Evolutionary conservation across 2,797 vertebrate species (phyloP).

Genomic region (Pempheris klunzingeri): DNA sequence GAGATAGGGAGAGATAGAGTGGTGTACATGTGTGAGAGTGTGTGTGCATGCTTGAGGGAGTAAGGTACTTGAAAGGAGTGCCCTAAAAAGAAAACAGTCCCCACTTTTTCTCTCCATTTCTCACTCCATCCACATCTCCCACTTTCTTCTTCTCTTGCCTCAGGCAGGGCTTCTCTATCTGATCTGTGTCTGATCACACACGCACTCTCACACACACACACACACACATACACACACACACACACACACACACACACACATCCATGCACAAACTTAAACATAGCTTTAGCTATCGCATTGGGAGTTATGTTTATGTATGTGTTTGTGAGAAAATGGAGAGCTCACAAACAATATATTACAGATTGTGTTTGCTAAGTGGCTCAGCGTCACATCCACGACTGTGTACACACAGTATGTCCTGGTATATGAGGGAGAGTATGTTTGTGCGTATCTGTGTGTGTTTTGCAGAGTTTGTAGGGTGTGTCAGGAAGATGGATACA

Average conservation of each 20-base stretch:
- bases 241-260: slow-evolving; percentile 21
- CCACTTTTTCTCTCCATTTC: not conserved
- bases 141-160: slow-evolving; percentile 21
- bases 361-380: slow-evolving; percentile 57
- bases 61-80: slow-evolving; percentile 42
- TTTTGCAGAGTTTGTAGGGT: slow-evolving; percentile 30
- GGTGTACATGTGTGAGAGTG: slow-evolving; percentile 9
- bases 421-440: slow-evolving; percentile 5
- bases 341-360: slow-evolving; percentile 49
- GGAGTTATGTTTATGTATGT: slow-evolving; percentile 30
- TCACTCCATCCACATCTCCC: slow-evolving; percentile 21
- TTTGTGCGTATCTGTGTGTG: slow-evolving; percentile 13
- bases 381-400: slow-evolving; percentile 26
- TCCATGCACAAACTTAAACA: slow-evolving; percentile 28
- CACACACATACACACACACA: slow-evolving; percentile 7
- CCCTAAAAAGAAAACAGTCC: slow-evolving; percentile 37
- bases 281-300: slow-evolving; percentile 33
- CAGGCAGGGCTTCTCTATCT: slow-evolving; percentile 37
- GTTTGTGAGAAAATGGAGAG: slow-evolving; percentile 22
- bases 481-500: slow-evolving; percentile 29
- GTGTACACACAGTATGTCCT: slow-evolving; percentile 20
- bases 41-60: slow-evolving; percentile 27
- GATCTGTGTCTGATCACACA: slow-evolving; percentile 52
- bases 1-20: slow-evolving; percentile 41
- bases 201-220: not conserved